phyloP scores from a whole-genome alignment of 2,888 invertebrate species.

The Idaea biselata region DNA sequence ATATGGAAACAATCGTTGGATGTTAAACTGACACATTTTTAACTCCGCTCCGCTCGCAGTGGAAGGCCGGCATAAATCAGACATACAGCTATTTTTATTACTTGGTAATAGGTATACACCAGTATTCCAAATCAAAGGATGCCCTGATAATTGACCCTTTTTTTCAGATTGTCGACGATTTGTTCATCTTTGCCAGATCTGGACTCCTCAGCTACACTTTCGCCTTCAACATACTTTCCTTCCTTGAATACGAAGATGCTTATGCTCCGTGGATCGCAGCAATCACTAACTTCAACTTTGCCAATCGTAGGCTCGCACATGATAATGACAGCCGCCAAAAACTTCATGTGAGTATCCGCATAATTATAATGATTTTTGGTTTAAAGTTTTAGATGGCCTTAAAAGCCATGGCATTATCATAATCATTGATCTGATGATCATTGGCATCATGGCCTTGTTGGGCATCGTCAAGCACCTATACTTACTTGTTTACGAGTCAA shows the following conservation, averaged over 20 bases:
- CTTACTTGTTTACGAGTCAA: no score
- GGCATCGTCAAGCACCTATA: no score
- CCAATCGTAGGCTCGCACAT: conserved; percentile 65
- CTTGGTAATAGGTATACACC: background rate
- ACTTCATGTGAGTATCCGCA: conserved; percentile 44
- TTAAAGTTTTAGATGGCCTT: background rate
- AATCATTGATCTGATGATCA: no score
- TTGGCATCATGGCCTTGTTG: no score
- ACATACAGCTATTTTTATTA: no score
- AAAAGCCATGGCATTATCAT: no score
- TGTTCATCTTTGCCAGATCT: conserved; percentile 80
- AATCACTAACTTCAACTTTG: conserved; percentile 70
- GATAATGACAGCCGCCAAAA: conserved; percentile 38
- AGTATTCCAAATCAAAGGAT: background rate
- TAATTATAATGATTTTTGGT: conserved; percentile 2
- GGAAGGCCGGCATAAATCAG: no score
- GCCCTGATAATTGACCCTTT: background rate
- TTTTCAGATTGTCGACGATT: conserved; percentile 82
- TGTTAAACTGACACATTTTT: no score
- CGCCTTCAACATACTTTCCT: conserved; percentile 79
- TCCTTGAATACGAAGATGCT: conserved; percentile 81
- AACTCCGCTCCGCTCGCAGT: no score
- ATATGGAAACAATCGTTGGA: no score
- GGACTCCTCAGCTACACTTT: conserved; percentile 69
- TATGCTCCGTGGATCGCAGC: conserved; percentile 86